Conservation (phyloP, 2,888 invertebrate genomes). For the Beris chalybata region DNA sequence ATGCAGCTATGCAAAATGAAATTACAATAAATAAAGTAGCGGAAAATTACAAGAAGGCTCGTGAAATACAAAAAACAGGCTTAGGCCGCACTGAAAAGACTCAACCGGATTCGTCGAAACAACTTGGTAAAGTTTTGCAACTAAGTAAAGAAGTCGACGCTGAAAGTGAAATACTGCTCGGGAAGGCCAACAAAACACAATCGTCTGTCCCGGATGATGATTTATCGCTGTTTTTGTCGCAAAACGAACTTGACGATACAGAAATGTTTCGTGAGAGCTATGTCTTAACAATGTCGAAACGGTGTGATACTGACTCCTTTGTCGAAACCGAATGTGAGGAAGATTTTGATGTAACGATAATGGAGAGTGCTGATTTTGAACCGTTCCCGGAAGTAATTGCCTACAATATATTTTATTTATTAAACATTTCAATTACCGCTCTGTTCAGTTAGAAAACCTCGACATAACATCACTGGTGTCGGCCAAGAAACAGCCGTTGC, state of each 20-base stretch:
- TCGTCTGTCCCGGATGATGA: slow-evolving; percentile 44
- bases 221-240: slow-evolving; percentile 47
- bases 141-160: slow-evolving; percentile 16
- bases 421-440: slow-evolving; percentile 1
- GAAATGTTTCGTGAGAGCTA: slow-evolving; percentile 67
- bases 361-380: slow-evolving; percentile 60
- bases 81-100: background rate
- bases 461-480: slow-evolving; percentile 65
- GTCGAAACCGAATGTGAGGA: slow-evolving; percentile 33
- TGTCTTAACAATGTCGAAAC: slow-evolving; percentile 70
- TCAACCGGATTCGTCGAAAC: background rate
- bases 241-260: slow-evolving; percentile 49
- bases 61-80: background rate
- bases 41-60: slow-evolving; percentile 56
- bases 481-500: slow-evolving; percentile 65
- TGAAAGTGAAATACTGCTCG: slow-evolving; percentile 33
- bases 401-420: background rate
- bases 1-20: slow-evolving; percentile 64
- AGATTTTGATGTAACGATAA: slow-evolving; percentile 41
- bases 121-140: background rate
- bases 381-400: slow-evolving; percentile 63
- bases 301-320: slow-evolving; percentile 36
- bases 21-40: slow-evolving; percentile 62
- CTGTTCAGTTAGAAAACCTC: slow-evolving; percentile 65
- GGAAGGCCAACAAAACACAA: slow-evolving; percentile 42